These are phyloP conservation scores for Takifugu rubripes DNA, from an alignment of 2,797 vertebrate species.

Conservation along the genomic window DNA sequence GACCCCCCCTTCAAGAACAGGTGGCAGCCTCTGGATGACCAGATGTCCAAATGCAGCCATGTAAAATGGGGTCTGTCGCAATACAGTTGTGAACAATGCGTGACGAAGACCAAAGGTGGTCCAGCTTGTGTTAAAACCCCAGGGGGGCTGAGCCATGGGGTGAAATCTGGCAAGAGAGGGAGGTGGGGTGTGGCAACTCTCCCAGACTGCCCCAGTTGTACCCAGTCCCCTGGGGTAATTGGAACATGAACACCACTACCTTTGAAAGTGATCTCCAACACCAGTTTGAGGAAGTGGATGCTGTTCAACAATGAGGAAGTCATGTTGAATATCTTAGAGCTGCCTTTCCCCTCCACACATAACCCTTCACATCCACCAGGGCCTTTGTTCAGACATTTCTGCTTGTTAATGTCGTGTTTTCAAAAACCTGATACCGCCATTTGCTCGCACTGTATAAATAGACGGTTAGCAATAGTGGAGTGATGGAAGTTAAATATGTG, in stretches of 20 bases:
- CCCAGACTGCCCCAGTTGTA: slow-evolving; percentile 36
- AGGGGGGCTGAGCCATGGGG: slow-evolving; percentile 31
- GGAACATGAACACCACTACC: slow-evolving; percentile 29
- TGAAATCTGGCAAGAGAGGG: slow-evolving; percentile 21
- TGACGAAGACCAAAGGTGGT: slow-evolving; percentile 71
- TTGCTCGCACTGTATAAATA: slow-evolving; percentile 78
- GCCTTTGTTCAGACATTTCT: slow-evolving; percentile 63
- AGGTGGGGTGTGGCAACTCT: slow-evolving; percentile 1
- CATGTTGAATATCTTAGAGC: slow-evolving; percentile 62
- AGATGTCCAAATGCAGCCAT: slow-evolving; percentile 72
- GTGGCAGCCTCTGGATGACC: slow-evolving; percentile 72
- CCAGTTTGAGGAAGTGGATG: slow-evolving; percentile 52
- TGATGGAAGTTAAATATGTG: slow-evolving; percentile 69
- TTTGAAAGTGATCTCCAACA: slow-evolving; percentile 37
- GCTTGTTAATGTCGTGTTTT: slow-evolving; percentile 64
- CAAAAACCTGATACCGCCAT: slow-evolving; percentile 67
- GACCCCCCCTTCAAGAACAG: slow-evolving; percentile 70
- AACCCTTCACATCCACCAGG: slow-evolving; percentile 53
- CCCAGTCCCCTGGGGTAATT: slow-evolving; percentile 27
- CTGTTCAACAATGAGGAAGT: slow-evolving; percentile 56
- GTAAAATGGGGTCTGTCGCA: slow-evolving; percentile 61
- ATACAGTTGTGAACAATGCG: slow-evolving; percentile 67
- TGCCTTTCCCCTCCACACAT: slow-evolving; percentile 38
- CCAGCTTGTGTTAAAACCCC: slow-evolving; percentile 60
- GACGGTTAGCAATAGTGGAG: slow-evolving; percentile 70